Evolutionary conservation across 2,113 vertebrate species (phyloP).

Genomic region (Malaclemys terrapin): DNA sequence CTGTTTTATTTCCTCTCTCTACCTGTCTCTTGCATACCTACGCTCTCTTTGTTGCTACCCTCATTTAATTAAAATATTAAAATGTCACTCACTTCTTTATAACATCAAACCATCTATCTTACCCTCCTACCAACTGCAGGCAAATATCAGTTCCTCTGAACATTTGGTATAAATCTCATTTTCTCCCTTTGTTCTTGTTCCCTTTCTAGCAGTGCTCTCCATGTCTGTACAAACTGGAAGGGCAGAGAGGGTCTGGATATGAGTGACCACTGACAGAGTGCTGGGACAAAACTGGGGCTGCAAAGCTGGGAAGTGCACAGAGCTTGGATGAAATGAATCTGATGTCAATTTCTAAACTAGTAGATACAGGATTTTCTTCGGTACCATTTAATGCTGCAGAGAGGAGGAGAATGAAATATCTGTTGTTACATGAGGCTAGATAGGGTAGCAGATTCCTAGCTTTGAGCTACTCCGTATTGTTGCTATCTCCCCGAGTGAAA

Average conservation of each 20-base stretch:
- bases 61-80: constrained; percentile 63
- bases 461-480: neutral
- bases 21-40: neutral
- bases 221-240: neutral
- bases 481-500: neutral
- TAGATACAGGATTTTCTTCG: neutral
- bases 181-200: neutral
- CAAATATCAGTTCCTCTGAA: constrained; percentile 42
- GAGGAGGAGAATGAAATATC: neutral
- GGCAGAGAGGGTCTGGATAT: neutral
- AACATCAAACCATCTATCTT: constrained; percentile 24
- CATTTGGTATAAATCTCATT: neutral
- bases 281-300: neutral
- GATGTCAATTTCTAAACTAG: neutral
- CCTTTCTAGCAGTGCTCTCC: neutral
- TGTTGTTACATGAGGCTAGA: neutral
- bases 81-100: constrained; percentile 33
- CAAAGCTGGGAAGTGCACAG: accelerated
- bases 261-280: neutral
- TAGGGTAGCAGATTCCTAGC: neutral
- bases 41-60: neutral
- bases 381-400: neutral
- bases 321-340: neutral
- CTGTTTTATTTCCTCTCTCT: constrained; percentile 26
- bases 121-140: constrained; percentile 21